Percentiles rank a stretch among this genome's conserved stretches.
These are phyloP conservation scores for Craniophora ligustri DNA, from an alignment of 2,888 invertebrate species.

Conservation along the genomic window DNA sequence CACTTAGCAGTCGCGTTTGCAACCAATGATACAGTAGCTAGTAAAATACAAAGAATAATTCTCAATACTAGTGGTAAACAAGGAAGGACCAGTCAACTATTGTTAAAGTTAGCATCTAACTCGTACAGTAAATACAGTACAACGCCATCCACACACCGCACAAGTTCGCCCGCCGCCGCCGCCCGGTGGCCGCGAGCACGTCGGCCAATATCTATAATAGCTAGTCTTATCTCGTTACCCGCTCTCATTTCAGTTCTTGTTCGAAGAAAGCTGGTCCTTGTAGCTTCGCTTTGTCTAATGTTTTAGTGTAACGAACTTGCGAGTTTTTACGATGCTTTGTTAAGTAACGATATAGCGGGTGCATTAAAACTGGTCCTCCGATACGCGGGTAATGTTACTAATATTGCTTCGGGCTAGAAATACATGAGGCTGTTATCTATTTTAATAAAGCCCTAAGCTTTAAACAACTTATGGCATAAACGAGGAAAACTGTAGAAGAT, in stretches of 20 bases:
- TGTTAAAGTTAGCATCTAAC: constrained; percentile 7
- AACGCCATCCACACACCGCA: constrained; percentile 14
- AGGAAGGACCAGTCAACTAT: constrained; percentile 7
- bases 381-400: not conserved
- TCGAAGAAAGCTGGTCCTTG: constrained; percentile 16
- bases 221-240: constrained; percentile 48
- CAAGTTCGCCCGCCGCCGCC: constrained; percentile 35
- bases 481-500: not conserved
- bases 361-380: not conserved
- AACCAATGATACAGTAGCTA: no score
- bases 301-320: constrained; percentile 14
- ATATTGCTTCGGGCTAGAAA: not conserved
- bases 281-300: constrained; percentile 47
- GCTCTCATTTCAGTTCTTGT: constrained; percentile 55
- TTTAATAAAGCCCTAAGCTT: no score
- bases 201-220: constrained; percentile 44
- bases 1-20: no score
- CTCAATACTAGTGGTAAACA: constrained; percentile 1
- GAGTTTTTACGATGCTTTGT: constrained; percentile 13
- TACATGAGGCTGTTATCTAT: not conserved
- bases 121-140: constrained; percentile 22
- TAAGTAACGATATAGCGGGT: constrained; percentile 2
- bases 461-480: no score
- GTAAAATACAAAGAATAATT: no score
- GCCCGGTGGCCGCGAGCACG: constrained; percentile 24